Evolutionary conservation across 2,113 vertebrate species (phyloP).

Genomic region (Perca schrenkii): DNA sequence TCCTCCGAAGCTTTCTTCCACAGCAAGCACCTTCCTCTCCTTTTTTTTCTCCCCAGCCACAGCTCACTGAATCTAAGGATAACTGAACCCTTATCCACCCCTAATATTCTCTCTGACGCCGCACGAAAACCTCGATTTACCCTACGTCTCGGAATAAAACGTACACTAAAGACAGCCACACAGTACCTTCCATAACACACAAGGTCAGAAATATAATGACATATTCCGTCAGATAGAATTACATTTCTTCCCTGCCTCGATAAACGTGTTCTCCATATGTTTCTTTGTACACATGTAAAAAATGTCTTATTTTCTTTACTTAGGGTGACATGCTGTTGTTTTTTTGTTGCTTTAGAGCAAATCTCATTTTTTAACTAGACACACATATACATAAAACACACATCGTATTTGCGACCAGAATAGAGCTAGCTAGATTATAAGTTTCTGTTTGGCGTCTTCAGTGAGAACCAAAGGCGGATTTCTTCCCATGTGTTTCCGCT

Average conservation of each 20-base stretch:
- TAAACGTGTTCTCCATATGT: slow-evolving; percentile 63
- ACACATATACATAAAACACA: slow-evolving; percentile 75
- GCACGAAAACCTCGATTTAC: slow-evolving; percentile 46
- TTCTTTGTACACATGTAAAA: slow-evolving; percentile 53
- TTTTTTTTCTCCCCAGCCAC: slow-evolving; percentile 45
- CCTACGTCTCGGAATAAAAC: slow-evolving; percentile 45
- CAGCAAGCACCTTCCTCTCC: slow-evolving; percentile 46
- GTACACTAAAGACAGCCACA: slow-evolving; percentile 68
- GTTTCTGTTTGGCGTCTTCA: slow-evolving; percentile 68
- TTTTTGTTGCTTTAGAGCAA: slow-evolving; percentile 45
- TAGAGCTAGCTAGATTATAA: slow-evolving; percentile 78
- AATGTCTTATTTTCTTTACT: slow-evolving; percentile 70
- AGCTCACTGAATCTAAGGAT: slow-evolving; percentile 50
- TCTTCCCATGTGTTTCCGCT: slow-evolving; percentile 46
- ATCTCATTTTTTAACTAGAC: slow-evolving; percentile 64
- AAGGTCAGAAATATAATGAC: slow-evolving; percentile 75
- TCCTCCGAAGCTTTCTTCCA: slow-evolving; percentile 57
- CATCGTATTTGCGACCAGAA: slow-evolving; percentile 57
- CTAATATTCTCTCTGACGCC: slow-evolving; percentile 41
- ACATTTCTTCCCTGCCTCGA: slow-evolving; percentile 68
- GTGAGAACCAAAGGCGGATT: slow-evolving; percentile 54
- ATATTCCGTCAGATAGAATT: slow-evolving; percentile 68
- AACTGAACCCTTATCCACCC: slow-evolving; percentile 43
- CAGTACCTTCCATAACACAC: slow-evolving; percentile 73
- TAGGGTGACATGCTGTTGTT: slow-evolving; percentile 37